A percentile compares a stretch with the other conserved stretches of the same genome.
phyloP scores from a whole-genome alignment of 64 coral and sea anemone genomes.

The Exaiptasia diaphana region DNA sequence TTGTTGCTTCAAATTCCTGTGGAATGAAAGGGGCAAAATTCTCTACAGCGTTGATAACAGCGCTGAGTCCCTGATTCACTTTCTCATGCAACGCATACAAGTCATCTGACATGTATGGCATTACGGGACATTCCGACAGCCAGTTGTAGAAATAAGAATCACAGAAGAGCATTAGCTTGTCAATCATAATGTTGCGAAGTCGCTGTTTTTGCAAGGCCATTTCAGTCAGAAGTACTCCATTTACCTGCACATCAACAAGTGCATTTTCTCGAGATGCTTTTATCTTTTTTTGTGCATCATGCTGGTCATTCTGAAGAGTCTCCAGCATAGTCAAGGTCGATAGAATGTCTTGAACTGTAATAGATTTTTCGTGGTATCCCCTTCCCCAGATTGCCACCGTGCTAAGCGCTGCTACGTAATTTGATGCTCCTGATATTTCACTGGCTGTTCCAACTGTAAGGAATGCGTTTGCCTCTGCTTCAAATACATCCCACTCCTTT shows the following conservation, averaged over 20 bases:
- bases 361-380: slow-evolving; percentile 41
- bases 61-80: slow-evolving; percentile 53
- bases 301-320: slow-evolving; percentile 39
- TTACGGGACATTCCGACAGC: slow-evolving; percentile 42
- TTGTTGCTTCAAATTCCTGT: slow-evolving; percentile 52
- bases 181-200: slow-evolving; percentile 56
- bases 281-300: slow-evolving; percentile 23
- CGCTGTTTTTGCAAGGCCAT: slow-evolving; percentile 59
- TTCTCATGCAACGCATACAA: slow-evolving; percentile 51
- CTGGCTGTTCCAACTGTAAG: slow-evolving; percentile 44
- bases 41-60: slow-evolving; percentile 50
- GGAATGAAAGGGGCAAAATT: slow-evolving; percentile 64
- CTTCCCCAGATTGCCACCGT: slow-evolving; percentile 44
- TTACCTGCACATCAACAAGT: not conserved
- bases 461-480: slow-evolving; percentile 14
- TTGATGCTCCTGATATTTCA: slow-evolving; percentile 19
- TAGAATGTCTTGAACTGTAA: slow-evolving; percentile 35
- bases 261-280: not conserved
- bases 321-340: slow-evolving; percentile 24
- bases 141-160: slow-evolving; percentile 64
- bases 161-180: slow-evolving; percentile 52
- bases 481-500: slow-evolving; percentile 58
- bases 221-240: slow-evolving; percentile 27
- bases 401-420: slow-evolving; percentile 42
- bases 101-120: slow-evolving; percentile 48